A percentile compares a stretch with the other conserved stretches of the same genome.
Evolutionary conservation across 2,113 vertebrate genomes (phyloP).

Genomic region (Typhlomys cinereus): DNA sequence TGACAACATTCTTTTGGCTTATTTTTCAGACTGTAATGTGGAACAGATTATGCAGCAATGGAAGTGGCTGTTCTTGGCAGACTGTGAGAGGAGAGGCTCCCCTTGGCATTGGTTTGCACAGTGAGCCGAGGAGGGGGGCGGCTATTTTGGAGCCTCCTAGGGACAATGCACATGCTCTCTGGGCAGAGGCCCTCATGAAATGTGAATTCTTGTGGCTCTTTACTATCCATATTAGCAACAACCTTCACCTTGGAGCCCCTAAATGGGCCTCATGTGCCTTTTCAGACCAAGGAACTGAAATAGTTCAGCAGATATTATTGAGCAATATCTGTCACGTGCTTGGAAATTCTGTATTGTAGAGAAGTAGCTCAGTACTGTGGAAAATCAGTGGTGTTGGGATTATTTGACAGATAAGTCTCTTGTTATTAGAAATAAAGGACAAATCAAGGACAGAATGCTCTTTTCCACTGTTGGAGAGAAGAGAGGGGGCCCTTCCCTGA

Average conservation of each 20-base stretch:
- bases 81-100: constrained; percentile 32
- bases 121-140: constrained; percentile 6
- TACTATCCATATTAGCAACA: constrained; percentile 45
- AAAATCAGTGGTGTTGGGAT: not conserved
- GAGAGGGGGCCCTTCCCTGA: not conserved
- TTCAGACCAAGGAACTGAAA: constrained; percentile 32
- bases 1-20: constrained; percentile 12
- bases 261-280: constrained; percentile 29
- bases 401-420: not conserved
- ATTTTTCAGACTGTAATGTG: constrained; percentile 61
- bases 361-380: not conserved
- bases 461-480: not conserved
- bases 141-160: not conserved
- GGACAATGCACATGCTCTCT: constrained; percentile 4
- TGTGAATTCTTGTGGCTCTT: constrained; percentile 47
- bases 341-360: constrained; percentile 35
- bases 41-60: constrained; percentile 72
- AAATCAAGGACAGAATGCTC: not conserved
- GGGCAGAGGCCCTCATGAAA: constrained; percentile 43
- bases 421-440: constrained; percentile 14
- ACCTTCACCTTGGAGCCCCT: constrained; percentile 43
- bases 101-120: constrained; percentile 62
- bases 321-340: not conserved
- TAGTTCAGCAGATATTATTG: constrained; percentile 54
- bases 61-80: constrained; percentile 70